Percentiles rank a stretch among this genome's conserved stretches.
Evolutionary conservation across 2,113 vertebrate species (phyloP).

Genomic region (Donacobius atricapilla): DNA sequence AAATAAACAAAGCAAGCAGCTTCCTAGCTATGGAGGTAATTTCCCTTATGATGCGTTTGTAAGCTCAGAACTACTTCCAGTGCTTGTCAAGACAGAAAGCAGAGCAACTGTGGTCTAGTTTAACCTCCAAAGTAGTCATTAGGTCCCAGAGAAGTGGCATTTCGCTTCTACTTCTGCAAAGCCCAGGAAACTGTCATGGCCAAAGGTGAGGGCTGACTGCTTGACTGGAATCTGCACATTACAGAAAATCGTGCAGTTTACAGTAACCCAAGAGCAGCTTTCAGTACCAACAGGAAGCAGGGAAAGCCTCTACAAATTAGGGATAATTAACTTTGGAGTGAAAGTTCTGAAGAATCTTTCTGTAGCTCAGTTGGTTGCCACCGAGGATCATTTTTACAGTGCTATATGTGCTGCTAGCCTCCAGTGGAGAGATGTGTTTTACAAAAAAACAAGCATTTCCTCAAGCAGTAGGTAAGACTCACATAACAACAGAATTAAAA

Average conservation of each 20-base stretch:
- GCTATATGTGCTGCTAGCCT: background rate
- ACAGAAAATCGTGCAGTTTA: background rate
- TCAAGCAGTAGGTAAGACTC: background rate
- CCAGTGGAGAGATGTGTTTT: background rate
- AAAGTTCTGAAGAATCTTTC: conserved; percentile 9
- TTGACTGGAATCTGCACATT: background rate
- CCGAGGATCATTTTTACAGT: background rate
- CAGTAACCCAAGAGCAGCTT: background rate
- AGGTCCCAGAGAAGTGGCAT: background rate
- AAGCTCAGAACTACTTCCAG: background rate
- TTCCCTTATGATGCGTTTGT: background rate
- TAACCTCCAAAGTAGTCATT: background rate
- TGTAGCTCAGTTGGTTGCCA: conserved; percentile 31
- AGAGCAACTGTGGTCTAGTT: background rate
- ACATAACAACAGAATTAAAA: background rate
- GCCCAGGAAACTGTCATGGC: background rate
- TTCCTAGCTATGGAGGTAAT: background rate
- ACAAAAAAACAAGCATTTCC: background rate
- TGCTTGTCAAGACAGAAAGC: background rate
- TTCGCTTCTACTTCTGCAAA: background rate
- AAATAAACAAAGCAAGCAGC: conserved; percentile 13
- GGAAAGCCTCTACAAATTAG: background rate
- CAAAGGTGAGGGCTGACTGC: background rate
- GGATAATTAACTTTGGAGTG: background rate
- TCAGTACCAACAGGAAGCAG: background rate